Conservation (phyloP, 2,888 invertebrate genomes). For the Mythimna impura region DNA sequence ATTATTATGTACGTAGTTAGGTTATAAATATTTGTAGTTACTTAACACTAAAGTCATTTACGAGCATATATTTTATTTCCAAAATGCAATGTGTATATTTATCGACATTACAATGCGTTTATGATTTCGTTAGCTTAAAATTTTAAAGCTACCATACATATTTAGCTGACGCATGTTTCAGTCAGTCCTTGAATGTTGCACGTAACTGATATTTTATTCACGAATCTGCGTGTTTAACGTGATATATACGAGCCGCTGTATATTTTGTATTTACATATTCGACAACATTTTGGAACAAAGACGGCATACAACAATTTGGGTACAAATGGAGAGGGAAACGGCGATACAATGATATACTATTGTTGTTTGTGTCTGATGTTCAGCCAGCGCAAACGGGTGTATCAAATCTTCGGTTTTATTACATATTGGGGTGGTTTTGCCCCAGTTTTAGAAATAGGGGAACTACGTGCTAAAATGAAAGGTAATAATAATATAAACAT, state of each 20-base stretch:
- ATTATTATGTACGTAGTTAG: too few species aligned
- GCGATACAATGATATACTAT: conserved; percentile 39
- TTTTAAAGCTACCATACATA: conserved; percentile 46
- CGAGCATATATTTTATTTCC: too few species aligned
- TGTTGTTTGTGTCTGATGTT: conserved; percentile 35
- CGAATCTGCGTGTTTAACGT: conserved; percentile 70
- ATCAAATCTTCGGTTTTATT: conserved; percentile 43
- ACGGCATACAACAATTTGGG: conserved; percentile 57
- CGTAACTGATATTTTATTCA: conserved; percentile 74
- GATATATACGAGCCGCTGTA: conserved; percentile 64
- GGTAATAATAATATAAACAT: neutral
- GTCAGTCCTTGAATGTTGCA: conserved; percentile 55
- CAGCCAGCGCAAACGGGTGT: conserved; percentile 27
- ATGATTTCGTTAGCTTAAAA: conserved; percentile 9
- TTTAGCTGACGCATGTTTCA: conserved; percentile 48
- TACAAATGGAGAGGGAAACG: conserved; percentile 51
- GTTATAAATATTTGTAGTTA: too few species aligned
- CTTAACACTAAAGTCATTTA: too few species aligned
- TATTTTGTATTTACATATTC: conserved; percentile 65
- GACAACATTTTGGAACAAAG: conserved; percentile 57
- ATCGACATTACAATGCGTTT: neutral
- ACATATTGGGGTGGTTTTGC: neutral
- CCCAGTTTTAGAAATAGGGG: conserved; percentile 1
- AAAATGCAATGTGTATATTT: neutral
- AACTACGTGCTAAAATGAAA: neutral